A percentile compares a stretch with the other conserved stretches of the same genome.
These are phyloP conservation scores for Netelia melanura DNA, from an alignment of 2,888 invertebrate genomes.

Conservation along the genomic window DNA sequence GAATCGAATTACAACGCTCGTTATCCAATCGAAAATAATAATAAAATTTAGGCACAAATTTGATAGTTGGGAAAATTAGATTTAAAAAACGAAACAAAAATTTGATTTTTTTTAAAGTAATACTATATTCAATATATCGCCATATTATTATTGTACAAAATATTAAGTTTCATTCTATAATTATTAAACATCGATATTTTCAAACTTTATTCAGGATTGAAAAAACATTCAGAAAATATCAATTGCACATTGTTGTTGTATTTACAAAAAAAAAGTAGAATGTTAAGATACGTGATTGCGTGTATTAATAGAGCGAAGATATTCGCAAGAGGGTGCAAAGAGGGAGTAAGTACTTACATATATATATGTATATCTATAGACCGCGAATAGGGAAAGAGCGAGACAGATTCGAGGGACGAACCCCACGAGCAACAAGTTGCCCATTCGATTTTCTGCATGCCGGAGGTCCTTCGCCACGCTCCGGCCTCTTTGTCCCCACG, in stretches of 20 bases:
- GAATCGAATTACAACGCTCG: neutral
- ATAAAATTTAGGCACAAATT: neutral
- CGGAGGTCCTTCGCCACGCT: constrained; percentile 27
- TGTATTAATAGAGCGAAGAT: neutral
- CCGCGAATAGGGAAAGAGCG: constrained; percentile 15
- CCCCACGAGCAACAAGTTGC: constrained; percentile 82
- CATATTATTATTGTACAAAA: neutral
- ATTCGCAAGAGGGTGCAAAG: neutral
- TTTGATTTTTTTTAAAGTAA: neutral
- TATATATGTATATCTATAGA: neutral
- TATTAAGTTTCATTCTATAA: neutral
- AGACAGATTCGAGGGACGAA: constrained; percentile 51
- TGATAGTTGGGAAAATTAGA: no score
- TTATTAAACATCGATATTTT: no score
- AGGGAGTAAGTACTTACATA: neutral
- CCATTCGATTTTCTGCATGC: constrained; percentile 74
- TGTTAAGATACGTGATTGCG: neutral
- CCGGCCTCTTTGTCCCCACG: constrained; percentile 32
- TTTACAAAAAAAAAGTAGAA: neutral
- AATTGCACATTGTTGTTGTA: neutral
- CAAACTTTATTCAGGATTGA: no score
- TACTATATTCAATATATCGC: no score
- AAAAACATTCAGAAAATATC: no score
- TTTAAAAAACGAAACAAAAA: no score
- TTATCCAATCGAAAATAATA: constrained; percentile 6